phyloP scores from a whole-genome alignment of 2,888 invertebrate genomes.

The Perdita meconis region DNA sequence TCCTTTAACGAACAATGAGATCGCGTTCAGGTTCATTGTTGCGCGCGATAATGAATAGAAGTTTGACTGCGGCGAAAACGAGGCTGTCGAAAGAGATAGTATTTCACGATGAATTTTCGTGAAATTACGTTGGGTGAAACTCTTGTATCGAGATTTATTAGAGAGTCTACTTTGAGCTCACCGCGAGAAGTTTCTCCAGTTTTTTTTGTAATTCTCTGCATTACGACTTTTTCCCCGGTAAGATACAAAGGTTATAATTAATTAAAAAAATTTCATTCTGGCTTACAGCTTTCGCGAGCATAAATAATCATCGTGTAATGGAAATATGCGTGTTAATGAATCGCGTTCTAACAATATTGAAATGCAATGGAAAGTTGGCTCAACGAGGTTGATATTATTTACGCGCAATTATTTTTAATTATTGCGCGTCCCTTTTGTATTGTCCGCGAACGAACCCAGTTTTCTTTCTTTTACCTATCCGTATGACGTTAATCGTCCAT shows the following conservation, averaged over 20 bases:
- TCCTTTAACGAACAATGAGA: conserved; percentile 9
- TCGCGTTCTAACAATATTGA: conserved; percentile 21
- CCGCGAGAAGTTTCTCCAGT: too few species aligned
- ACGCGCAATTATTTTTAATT: conserved; percentile 44
- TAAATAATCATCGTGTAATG: conserved; percentile 10
- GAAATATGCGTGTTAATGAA: not conserved
- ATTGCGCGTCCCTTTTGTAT: conserved; percentile 3
- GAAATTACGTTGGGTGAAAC: too few species aligned
- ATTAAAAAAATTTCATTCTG: too few species aligned
- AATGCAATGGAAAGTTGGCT: not conserved
- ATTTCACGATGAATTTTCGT: too few species aligned
- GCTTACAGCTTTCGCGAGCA: too few species aligned
- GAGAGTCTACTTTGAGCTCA: too few species aligned
- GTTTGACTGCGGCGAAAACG: not conserved
- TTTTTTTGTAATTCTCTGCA: not conserved
- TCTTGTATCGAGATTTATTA: too few species aligned
- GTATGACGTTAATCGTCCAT: conserved; percentile 12
- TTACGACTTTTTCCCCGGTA: not conserved
- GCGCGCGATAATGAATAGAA: not conserved
- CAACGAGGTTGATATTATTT: conserved; percentile 22
- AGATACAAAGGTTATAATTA: too few species aligned
- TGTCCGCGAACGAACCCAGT: not conserved
- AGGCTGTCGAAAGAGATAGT: not conserved
- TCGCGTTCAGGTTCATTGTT: conserved; percentile 17
- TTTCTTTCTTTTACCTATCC: not conserved